These are phyloP conservation scores for Hetaerina titia DNA, from an alignment of 2,888 invertebrate genomes.

Conservation along the genomic window DNA sequence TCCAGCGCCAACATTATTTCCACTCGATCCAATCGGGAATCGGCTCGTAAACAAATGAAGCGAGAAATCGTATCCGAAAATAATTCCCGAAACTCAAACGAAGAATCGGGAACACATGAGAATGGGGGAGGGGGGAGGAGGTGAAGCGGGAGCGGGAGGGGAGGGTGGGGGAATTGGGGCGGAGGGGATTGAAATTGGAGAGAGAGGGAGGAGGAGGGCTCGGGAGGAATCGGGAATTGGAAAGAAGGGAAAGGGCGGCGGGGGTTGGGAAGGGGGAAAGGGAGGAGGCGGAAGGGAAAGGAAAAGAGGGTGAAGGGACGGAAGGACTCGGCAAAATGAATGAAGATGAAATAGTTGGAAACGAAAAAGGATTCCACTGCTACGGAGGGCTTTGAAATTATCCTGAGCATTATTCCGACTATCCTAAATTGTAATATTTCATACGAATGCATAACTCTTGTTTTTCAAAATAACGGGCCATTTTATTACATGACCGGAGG, in stretches of 20 bases:
- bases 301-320: not conserved
- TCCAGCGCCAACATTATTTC: slow-evolving; percentile 26
- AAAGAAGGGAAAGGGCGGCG: not conserved
- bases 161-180: not conserved
- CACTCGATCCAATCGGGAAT: slow-evolving; percentile 39
- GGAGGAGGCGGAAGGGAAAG: not conserved
- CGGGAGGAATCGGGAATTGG: slow-evolving; percentile 72
- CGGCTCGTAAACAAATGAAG: slow-evolving; percentile 33
- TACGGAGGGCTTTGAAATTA: too few relatives aligned
- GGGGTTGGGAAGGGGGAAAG: not conserved
- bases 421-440: too few relatives aligned
- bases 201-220: slow-evolving; percentile 72
- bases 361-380: not conserved
- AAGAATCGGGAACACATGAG: slow-evolving; percentile 18
- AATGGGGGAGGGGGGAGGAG: not conserved
- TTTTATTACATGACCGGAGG: too few relatives aligned
- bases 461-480: too few relatives aligned
- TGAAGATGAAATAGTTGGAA: not conserved
- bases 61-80: slow-evolving; percentile 26
- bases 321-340: not conserved
- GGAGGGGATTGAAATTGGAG: slow-evolving; percentile 68
- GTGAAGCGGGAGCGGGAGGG: not conserved
- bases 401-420: too few relatives aligned
- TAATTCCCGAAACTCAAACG: slow-evolving; percentile 1
- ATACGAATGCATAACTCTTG: too few relatives aligned